A percentile compares a stretch with the other conserved stretches of the same genome.
These are phyloP conservation scores for Progne subis DNA, from an alignment of 2,113 vertebrate species.

Conservation along the genomic window DNA sequence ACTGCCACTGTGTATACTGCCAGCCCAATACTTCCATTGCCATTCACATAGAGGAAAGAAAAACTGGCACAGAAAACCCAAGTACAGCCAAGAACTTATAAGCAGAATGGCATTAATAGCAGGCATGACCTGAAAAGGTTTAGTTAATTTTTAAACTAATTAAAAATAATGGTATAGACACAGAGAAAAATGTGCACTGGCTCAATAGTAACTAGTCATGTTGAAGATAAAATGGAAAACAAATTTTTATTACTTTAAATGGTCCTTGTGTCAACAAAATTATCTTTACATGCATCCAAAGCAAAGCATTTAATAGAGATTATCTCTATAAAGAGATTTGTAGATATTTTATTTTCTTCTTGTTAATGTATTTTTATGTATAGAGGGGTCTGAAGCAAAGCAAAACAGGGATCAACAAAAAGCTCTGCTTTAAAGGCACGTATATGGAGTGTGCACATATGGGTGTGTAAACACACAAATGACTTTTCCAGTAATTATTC, in stretches of 20 bases:
- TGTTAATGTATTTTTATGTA: not conserved
- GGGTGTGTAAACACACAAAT: no score
- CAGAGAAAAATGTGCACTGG: not conserved
- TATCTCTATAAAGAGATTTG: no score
- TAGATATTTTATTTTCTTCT: not conserved
- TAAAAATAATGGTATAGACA: constrained; percentile 3
- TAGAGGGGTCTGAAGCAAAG: not conserved
- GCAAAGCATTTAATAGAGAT: not conserved
- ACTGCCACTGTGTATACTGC: not conserved
- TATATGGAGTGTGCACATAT: not conserved
- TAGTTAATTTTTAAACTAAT: not conserved
- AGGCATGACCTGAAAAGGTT: not conserved
- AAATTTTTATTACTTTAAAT: not conserved
- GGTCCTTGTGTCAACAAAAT: not conserved
- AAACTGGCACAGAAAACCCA: not conserved
- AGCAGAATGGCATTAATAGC: not conserved
- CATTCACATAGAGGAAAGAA: not conserved
- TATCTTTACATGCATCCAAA: not conserved
- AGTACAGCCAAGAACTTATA: not conserved
- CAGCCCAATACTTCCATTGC: not conserved
- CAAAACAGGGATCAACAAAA: not conserved
- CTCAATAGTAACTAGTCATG: not conserved
- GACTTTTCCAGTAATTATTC: not conserved
- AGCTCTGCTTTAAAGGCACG: not conserved
- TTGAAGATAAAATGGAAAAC: not conserved